A percentile compares a stretch with the other conserved stretches of the same genome.
phyloP scores from a whole-genome alignment of 1,140 invertebrate species.

The Apis laboriosa region DNA sequence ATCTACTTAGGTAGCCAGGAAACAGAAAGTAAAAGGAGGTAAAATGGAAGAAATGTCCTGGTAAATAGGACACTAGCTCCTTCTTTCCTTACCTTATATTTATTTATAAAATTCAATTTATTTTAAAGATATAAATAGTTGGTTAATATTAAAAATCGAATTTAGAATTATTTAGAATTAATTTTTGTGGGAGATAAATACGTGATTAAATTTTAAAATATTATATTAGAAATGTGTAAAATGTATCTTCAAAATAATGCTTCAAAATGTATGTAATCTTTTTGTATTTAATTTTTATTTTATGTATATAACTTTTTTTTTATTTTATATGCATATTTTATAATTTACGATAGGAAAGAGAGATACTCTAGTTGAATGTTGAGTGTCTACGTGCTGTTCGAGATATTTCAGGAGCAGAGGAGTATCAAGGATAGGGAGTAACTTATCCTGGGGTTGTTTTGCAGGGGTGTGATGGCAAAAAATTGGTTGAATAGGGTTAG shows the following conservation, averaged over 20 bases:
- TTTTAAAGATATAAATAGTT: neutral
- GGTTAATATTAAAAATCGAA: neutral
- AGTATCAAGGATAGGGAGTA: constrained; percentile 39
- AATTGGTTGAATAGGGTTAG: constrained; percentile 15
- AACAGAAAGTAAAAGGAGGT: constrained; percentile 47
- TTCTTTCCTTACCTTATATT: neutral
- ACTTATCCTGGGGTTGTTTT: constrained; percentile 22
- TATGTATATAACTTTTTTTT: neutral
- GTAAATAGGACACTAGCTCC: constrained; percentile 18
- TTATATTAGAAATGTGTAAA: too few relatives aligned
- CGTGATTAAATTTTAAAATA: too few relatives aligned
- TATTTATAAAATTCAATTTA: neutral
- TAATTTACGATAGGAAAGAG: too few relatives aligned
- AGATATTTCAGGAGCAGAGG: constrained; percentile 62
- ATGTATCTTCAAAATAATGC: too few relatives aligned
- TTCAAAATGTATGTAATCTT: too few relatives aligned
- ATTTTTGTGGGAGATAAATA: neutral
- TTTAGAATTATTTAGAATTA: neutral
- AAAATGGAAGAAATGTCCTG: constrained; percentile 16
- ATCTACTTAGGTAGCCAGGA: constrained; percentile 64
- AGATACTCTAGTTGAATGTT: neutral
- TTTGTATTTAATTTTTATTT: too few relatives aligned
- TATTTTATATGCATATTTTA: too few relatives aligned
- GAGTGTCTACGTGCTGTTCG: constrained; percentile 40
- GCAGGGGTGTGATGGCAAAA: constrained; percentile 6